Conservation (phyloP, 1,140 invertebrate genomes). For the Tyrophagus putrescentiae region DNA sequence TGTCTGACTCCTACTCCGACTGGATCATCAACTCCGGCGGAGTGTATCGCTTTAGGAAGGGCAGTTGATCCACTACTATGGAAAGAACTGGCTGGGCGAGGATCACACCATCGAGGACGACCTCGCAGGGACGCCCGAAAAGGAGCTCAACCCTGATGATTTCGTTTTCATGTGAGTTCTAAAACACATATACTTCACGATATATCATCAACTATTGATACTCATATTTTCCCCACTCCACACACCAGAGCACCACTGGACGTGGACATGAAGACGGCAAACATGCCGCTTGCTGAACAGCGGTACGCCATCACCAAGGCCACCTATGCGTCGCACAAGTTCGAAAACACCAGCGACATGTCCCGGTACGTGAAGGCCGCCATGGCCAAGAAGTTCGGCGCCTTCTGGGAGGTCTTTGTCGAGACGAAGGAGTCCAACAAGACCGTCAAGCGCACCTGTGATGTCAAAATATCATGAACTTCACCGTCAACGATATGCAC, state of each 20-base stretch:
- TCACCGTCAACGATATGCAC: constrained; percentile 7
- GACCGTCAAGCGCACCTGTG: constrained; percentile 17
- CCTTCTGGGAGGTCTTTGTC: constrained; percentile 18
- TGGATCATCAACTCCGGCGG: constrained; percentile 19
- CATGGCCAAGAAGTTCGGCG: constrained; percentile 18
- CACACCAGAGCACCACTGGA: constrained; percentile 12
- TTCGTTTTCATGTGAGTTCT: constrained; percentile 11
- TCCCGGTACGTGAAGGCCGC: constrained; percentile 6
- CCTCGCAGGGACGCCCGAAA: constrained; percentile 12
- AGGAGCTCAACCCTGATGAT: constrained; percentile 14
- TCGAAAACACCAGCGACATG: constrained; percentile 12
- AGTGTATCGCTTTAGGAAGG: constrained; percentile 11
- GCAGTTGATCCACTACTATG: constrained; percentile 17
- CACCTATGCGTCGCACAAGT: constrained; percentile 16
- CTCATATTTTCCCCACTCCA: neutral
- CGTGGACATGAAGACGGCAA: constrained; percentile 8
- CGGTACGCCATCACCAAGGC: constrained; percentile 15
- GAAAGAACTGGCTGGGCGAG: constrained; percentile 18
- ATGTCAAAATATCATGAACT: constrained; percentile 8
- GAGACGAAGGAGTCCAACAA: constrained; percentile 9
- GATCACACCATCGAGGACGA: constrained; percentile 17
- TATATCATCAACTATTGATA: neutral
- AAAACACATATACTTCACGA: neutral
- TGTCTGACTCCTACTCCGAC: constrained; percentile 20
- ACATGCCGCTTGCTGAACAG: constrained; percentile 10